phyloP scores from a whole-genome alignment of 2,113 vertebrate species.

The Butastur rufipennis region DNA sequence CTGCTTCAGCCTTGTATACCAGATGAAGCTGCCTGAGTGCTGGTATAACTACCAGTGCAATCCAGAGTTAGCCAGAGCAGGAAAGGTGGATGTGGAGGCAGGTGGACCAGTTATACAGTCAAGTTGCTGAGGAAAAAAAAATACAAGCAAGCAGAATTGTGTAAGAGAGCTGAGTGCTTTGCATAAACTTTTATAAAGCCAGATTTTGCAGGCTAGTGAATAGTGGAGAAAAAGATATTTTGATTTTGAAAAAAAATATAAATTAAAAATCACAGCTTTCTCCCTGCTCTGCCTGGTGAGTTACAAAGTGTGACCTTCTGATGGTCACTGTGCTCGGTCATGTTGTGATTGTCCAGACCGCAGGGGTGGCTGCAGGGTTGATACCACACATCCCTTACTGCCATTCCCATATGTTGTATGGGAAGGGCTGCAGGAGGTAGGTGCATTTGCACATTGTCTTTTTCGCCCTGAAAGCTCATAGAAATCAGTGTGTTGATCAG shows the following conservation, averaged over 20 bases:
- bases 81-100: background rate
- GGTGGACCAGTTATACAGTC: background rate
- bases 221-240: background rate
- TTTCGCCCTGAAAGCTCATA: background rate
- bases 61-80: background rate
- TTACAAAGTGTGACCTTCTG: background rate
- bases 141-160: background rate
- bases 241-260: background rate
- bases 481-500: background rate
- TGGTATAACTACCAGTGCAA: no score
- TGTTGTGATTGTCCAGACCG: rapidly evolving
- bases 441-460: background rate
- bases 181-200: background rate
- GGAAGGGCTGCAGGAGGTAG: no score
- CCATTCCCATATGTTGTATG: rapidly evolving
- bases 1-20: background rate
- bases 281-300: background rate
- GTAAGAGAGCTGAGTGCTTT: background rate
- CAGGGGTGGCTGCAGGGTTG: background rate
- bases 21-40: background rate
- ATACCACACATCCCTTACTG: background rate
- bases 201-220: background rate
- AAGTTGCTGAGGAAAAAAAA: background rate
- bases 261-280: background rate
- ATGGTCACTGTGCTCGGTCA: rapidly evolving